Base-by-base conservation (phyloP, 1,140 invertebrate genomes). In the Drosophila ambigua region DNA sequence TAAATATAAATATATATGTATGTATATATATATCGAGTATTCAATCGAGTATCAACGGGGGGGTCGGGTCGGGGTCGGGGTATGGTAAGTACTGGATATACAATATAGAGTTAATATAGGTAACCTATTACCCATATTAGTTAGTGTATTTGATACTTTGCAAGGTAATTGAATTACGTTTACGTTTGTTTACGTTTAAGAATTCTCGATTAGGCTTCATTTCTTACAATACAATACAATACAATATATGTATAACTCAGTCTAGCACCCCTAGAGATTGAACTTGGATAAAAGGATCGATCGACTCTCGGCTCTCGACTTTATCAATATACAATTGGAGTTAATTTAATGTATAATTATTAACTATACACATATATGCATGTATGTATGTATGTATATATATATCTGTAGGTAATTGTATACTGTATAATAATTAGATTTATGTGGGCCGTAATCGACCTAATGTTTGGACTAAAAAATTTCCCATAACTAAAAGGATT, bases 201-300 rank as follows among this genome's bases (percentile, higher is more conserved):
- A 78, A 62, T 79, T 82, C 52, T 62, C 60, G 53, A 58, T 78
- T 61, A 68, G 54, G 64, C 60, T 59, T 43, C 39, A 24, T n/a
- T 26, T 43, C 44, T 35, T 62, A 54, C 31, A 31, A 9, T 31
- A 9, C 7, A 8, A 9, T 31, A 54, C 46, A 31, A 46, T 31
- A 20, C 9, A 62, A 24, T 24, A 24, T 24, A 48, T 28, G 46
- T 69, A 35, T 85, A 80, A 84, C 82, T 85, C 82, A 85, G 82
- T 85, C 82, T 84, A 85, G 81, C 82, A 85, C 77, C 77, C 80
- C 81, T 80, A 84, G 74, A 85, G 81, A 85, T 85, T 68, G 69
- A 79, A 68, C 60, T 79, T 82, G 75, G 78, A 80, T 80, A 80
- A 80, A 79, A 79, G 54, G 73, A 68, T 77, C 68, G 61, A 78